Conservation (phyloP, 2,797 vertebrate genomes). For the Tadarida brasiliensis region DNA sequence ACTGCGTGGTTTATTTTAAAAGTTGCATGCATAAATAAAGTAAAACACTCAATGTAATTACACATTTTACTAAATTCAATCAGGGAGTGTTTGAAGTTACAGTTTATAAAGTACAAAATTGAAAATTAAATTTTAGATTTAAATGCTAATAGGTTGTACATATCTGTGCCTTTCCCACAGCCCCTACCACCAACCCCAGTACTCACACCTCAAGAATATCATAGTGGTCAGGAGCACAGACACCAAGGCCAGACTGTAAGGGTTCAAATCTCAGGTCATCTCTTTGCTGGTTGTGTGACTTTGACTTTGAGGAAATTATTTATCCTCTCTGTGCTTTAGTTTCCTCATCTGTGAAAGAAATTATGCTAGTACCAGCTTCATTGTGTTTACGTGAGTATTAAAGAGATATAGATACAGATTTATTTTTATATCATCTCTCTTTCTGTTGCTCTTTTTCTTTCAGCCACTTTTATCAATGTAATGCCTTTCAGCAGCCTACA, state of each 20-base stretch:
- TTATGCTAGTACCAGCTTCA: neutral
- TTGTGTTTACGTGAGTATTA: neutral
- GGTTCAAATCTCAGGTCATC: neutral
- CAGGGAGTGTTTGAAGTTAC: neutral
- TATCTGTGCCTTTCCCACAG: neutral
- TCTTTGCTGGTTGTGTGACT: neutral
- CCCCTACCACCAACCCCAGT: neutral
- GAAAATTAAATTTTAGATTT: conserved; percentile 4
- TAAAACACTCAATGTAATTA: conserved; percentile 49
- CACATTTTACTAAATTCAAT: conserved; percentile 29
- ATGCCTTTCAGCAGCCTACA: neutral
- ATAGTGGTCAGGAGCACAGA: neutral
- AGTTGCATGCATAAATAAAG: conserved; percentile 22
- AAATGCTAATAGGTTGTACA: neutral
- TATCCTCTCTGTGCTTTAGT: neutral
- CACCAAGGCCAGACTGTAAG: too few species aligned
- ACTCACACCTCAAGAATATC: neutral
- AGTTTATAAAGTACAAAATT: conserved; percentile 42
- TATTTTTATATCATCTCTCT: neutral
- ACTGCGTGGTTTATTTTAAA: conserved; percentile 40
- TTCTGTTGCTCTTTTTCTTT: neutral
- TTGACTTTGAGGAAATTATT: neutral
- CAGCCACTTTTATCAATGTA: neutral
- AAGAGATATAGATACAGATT: neutral
- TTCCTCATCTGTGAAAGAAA: neutral